phyloP scores from a whole-genome alignment of 1,140 invertebrate genomes.

The Charaxes varanes region DNA sequence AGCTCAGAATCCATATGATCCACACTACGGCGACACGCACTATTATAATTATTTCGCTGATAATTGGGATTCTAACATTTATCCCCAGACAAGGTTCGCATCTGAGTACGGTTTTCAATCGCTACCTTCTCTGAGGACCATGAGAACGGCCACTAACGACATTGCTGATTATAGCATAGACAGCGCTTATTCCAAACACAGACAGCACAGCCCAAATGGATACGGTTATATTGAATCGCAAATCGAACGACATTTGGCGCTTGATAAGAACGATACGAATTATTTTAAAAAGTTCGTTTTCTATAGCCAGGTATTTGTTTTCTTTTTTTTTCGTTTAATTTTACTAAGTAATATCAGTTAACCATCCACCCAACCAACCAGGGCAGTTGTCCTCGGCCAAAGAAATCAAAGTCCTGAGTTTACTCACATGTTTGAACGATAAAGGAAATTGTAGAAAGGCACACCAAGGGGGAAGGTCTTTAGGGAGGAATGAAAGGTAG shows the following conservation, averaged over 20 bases:
- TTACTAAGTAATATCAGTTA: not conserved
- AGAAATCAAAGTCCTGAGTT: no score
- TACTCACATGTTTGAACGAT: no score
- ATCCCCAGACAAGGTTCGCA: slow-evolving; percentile 88
- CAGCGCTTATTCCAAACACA: slow-evolving; percentile 76
- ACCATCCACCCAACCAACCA: no score
- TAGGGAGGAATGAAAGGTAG: no score
- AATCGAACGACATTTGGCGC: slow-evolving; percentile 77
- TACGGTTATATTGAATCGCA: slow-evolving; percentile 76
- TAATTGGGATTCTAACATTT: slow-evolving; percentile 86
- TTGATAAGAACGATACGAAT: slow-evolving; percentile 65
- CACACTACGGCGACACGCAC: slow-evolving; percentile 93
- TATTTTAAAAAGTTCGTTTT: slow-evolving; percentile 78
- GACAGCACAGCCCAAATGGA: slow-evolving; percentile 89
- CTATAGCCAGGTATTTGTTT: slow-evolving; percentile 80
- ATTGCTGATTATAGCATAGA: slow-evolving; percentile 76
- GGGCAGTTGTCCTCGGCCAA: no score
- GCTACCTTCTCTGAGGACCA: slow-evolving; percentile 81
- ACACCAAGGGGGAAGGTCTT: no score
- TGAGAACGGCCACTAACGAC: slow-evolving; percentile 73
- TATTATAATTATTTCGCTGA: slow-evolving; percentile 92
- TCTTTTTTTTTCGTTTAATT: not conserved
- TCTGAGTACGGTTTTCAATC: slow-evolving; percentile 98
- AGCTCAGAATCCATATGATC: slow-evolving; percentile 84
- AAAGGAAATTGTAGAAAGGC: no score